Conservation (phyloP, 2,797 vertebrate species). For the Thalassophryne amazonica region DNA sequence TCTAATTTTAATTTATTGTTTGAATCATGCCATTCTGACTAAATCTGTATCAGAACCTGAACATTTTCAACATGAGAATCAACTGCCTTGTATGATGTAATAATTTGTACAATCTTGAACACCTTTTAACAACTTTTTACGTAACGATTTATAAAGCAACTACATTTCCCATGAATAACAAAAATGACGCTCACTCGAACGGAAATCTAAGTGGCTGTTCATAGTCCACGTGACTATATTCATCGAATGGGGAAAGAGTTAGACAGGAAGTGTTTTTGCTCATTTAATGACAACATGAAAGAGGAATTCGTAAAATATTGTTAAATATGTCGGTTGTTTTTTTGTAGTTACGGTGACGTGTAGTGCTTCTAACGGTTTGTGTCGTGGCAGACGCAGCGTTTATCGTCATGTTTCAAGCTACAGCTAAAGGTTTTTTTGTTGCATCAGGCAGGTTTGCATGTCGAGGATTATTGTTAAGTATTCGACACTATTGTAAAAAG, state of each 20-base stretch:
- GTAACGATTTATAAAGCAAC: conserved; percentile 24
- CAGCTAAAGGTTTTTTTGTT: conserved; percentile 13
- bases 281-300: conserved; percentile 43
- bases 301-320: not conserved
- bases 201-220: conserved; percentile 40
- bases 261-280: conserved; percentile 55
- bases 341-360: not conserved
- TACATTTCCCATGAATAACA: conserved; percentile 15
- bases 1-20: too few species aligned
- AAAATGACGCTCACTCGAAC: fast-evolving
- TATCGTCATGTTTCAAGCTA: conserved; percentile 44
- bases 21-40: too few species aligned
- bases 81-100: too few species aligned
- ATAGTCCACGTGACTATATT: conserved; percentile 7
- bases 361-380: not conserved
- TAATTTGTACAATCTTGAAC: too few species aligned
- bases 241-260: conserved; percentile 21
- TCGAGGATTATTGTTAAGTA: not conserved
- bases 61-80: too few species aligned
- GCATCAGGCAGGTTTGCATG: not conserved
- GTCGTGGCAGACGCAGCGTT: not conserved
- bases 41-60: too few species aligned
- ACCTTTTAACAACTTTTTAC: too few species aligned
- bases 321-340: not conserved
- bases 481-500: conserved; percentile 46